Base-by-base conservation (phyloP, 1,140 invertebrate genomes). In the Trachymyrmex cornetzi region DNA sequence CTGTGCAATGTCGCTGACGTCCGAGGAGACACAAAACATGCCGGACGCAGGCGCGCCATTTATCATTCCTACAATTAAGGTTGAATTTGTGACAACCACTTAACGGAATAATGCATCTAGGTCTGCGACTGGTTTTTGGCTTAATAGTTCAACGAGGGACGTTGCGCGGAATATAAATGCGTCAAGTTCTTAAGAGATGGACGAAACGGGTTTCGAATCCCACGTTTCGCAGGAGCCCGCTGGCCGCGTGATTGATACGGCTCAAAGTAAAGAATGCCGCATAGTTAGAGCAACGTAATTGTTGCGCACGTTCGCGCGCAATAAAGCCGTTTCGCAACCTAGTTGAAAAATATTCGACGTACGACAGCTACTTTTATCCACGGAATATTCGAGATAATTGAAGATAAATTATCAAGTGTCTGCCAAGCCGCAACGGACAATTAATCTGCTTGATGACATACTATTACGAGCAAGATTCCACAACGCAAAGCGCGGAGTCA, bases 31-130 rank as follows among this genome's bases (percentile, higher is more conserved):
- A 80, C 88, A 90, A 90, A 92, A 91, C 91, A 90, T 57, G 77
- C 85, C 86, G 82, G 87, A 87, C 88, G 71, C 88, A 89, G 75
- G 89, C 87, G 80, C 86, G 89, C 90, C 92, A 93, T 93, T 94
- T 92, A 90, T 94, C 93, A 92, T 91, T 82, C 87, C 53, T 72
- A 92, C 93, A 94, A 94, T 94, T 94, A 94, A 91, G 92, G 93
- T 94, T 93, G 91, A 93, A 93, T 92, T 93, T 92, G 92, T 92
- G 93, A 94, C 92, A 94, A 92, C 93, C 93, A 93, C 93, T 94
- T 93, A 94, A 92, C 90, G 86, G 91, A 92, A 93, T 94, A 93
- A 94, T 92, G 92, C 88, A 93, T 93, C 87, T 88, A 77, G 87
- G 88, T 74, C 79, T 74, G 63, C 34, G 89, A 91, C 92, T 89